These are phyloP conservation scores for Bombus pyrosoma DNA, from an alignment of 1,140 invertebrate species.

Conservation along the genomic window DNA sequence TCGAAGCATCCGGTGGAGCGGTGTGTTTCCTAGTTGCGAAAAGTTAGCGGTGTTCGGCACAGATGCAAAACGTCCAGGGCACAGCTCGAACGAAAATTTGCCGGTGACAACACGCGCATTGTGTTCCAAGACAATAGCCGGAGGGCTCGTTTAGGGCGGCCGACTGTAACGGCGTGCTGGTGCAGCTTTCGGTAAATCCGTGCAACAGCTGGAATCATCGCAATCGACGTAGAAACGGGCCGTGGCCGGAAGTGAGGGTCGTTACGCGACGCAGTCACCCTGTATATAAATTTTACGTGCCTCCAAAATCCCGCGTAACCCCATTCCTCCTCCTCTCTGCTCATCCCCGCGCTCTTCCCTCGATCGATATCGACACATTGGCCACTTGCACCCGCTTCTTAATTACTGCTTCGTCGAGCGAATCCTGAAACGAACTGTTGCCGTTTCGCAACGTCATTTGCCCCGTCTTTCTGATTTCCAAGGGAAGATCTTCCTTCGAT, in stretches of 20 bases:
- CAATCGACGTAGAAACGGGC: not conserved
- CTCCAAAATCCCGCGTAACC: not conserved
- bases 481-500: not conserved
- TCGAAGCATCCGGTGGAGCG: not conserved
- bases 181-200: slow-evolving; percentile 30
- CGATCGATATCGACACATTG: slow-evolving; percentile 39
- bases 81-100: slow-evolving; percentile 11
- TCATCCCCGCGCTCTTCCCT: too few relatives aligned
- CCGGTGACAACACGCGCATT: slow-evolving; percentile 25
- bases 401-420: not conserved
- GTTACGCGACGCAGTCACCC: slow-evolving; percentile 37
- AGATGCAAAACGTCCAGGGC: too few relatives aligned
- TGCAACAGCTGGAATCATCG: slow-evolving; percentile 54
- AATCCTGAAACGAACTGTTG: not conserved
- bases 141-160: slow-evolving; percentile 5
- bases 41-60: not conserved
- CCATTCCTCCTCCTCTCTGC: not conserved
- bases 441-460: not conserved
- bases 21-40: too few relatives aligned
- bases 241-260: slow-evolving; percentile 41
- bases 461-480: not conserved
- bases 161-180: slow-evolving; percentile 11
- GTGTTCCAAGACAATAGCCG: slow-evolving; percentile 24
- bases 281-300: slow-evolving; percentile 43
- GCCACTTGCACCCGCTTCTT: not conserved